Conservation (phyloP, 1,140 invertebrate genomes). For the Trigoniulus corallinus region DNA sequence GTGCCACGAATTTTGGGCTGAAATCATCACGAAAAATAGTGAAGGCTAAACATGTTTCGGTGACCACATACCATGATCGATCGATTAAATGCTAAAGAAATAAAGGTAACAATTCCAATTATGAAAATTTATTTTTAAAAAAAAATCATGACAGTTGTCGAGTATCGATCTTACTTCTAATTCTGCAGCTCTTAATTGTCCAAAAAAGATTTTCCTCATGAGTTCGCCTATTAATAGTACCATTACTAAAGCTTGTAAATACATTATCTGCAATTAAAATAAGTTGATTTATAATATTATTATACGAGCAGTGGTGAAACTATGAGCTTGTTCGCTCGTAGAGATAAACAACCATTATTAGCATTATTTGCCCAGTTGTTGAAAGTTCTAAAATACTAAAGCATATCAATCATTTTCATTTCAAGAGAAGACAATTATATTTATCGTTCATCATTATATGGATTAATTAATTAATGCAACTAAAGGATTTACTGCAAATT, state of each 20-base stretch:
- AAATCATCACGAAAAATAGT: slow-evolving; percentile 99
- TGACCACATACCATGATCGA: slow-evolving; percentile 96
- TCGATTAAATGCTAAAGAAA: slow-evolving; percentile 88
- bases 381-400: too few species aligned
- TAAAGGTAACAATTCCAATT: too few species aligned
- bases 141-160: too few species aligned
- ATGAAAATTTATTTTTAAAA: slow-evolving; percentile 12
- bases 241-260: slow-evolving; percentile 91
- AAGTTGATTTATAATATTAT: too few species aligned
- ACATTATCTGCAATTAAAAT: slow-evolving; percentile 65
- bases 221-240: slow-evolving; percentile 89
- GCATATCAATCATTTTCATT: too few species aligned
- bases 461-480: too few species aligned
- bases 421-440: too few species aligned
- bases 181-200: slow-evolving; percentile 87
- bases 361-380: slow-evolving; percentile 4
- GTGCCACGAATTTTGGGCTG: slow-evolving; percentile 92
- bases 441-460: too few species aligned
- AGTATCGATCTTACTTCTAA: slow-evolving; percentile 56
- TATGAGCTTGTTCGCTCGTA: not conserved
- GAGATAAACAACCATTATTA: slow-evolving; percentile 4
- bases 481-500: too few species aligned
- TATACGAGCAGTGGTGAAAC: not conserved
- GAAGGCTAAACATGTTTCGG: slow-evolving; percentile 96
- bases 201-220: slow-evolving; percentile 92